Conservation (phyloP, 35 echinoderm and acorn worm genomes). For the Ptychodera flava region DNA sequence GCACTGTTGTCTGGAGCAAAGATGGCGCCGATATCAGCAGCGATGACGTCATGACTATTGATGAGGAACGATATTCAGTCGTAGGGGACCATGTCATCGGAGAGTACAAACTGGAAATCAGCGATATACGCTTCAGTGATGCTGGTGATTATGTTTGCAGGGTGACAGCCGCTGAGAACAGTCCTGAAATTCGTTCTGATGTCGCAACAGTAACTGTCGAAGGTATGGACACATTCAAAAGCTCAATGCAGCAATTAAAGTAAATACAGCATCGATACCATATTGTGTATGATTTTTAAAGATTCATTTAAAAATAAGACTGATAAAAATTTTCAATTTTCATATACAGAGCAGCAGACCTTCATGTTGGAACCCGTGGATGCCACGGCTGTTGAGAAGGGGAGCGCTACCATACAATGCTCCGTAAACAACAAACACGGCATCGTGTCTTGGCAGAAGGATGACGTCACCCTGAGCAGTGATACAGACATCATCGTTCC, state of each 20-base stretch:
- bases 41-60: not conserved
- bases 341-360: constrained; percentile 40
- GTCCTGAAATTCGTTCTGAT: constrained; percentile 2
- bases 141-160: constrained; percentile 54
- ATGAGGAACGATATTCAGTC: constrained; percentile 7
- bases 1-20: constrained; percentile 53
- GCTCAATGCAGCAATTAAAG: no score
- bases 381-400: constrained; percentile 23
- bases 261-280: no score
- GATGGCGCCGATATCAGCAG: constrained; percentile 68
- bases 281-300: no score
- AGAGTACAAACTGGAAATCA: constrained; percentile 59
- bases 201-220: constrained; percentile 36
- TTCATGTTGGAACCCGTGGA: constrained; percentile 46
- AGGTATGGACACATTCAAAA: no score
- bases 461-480: constrained; percentile 23
- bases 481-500: not conserved
- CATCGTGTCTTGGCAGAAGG: constrained; percentile 57
- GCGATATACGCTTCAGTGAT: constrained; percentile 25
- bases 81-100: constrained; percentile 45
- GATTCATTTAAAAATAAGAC: no score
- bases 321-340: no score
- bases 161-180: constrained; percentile 19
- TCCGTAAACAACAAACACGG: constrained; percentile 61
- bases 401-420: constrained; percentile 41